These are phyloP conservation scores for Melanogrammus aeglefinus DNA, from an alignment of 2,797 vertebrate genomes.

Conservation along the genomic window DNA sequence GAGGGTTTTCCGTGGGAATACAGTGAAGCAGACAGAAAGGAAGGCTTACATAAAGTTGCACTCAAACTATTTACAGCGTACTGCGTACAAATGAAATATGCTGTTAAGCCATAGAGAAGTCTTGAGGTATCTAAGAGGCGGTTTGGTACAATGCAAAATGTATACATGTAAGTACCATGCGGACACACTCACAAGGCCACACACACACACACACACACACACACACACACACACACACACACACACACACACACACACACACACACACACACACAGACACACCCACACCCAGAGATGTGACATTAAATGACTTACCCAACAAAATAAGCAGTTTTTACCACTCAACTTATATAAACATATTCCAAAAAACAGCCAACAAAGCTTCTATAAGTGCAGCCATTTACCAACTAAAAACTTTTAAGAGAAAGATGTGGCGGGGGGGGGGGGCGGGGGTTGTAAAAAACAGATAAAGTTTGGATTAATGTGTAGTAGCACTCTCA, in stretches of 20 bases:
- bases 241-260: too few relatives aligned
- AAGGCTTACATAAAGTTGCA: too few relatives aligned
- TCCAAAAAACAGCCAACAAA: background rate
- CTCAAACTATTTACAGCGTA: too few relatives aligned
- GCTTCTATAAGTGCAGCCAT: background rate
- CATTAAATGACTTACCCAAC: background rate
- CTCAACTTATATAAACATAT: background rate
- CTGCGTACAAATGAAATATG: too few relatives aligned
- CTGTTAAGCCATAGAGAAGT: too few relatives aligned
- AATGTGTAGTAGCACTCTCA: background rate
- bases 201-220: background rate
- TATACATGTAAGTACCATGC: background rate
- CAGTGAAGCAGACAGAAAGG: too few relatives aligned
- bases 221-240: background rate
- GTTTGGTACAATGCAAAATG: background rate
- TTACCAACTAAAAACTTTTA: background rate
- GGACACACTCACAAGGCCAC: background rate
- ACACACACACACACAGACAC: background rate
- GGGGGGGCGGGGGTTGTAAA: background rate
- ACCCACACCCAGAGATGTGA: background rate
- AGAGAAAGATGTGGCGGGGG: background rate
- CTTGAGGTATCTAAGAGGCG: too few relatives aligned
- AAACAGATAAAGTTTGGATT: constrained; percentile 4
- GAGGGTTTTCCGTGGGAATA: background rate
- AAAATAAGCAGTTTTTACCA: background rate